phyloP scores from a whole-genome alignment of 2,797 vertebrate species.

The Vireo griseus region DNA sequence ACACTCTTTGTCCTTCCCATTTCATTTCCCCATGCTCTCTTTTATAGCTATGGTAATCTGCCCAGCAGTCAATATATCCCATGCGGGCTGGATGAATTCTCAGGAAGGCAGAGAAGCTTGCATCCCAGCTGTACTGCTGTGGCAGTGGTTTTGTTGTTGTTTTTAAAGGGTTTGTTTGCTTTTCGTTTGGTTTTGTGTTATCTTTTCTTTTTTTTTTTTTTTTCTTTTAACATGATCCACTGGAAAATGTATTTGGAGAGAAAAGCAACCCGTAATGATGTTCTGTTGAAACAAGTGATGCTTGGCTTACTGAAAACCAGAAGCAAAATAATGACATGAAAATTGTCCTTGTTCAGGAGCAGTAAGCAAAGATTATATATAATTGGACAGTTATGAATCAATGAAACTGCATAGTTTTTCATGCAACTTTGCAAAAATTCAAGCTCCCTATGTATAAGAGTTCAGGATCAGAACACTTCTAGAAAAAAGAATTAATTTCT shows the following conservation, averaged over 20 bases:
- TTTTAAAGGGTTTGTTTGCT: not conserved
- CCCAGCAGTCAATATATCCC: slow-evolving; percentile 52
- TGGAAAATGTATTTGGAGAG: not conserved
- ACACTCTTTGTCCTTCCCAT: slow-evolving; percentile 11
- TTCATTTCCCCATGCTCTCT: slow-evolving; percentile 58
- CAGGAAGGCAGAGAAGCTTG: slow-evolving; percentile 12
- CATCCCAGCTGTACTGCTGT: not conserved
- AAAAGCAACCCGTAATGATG: not conserved
- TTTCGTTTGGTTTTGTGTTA: not conserved
- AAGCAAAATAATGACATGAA: slow-evolving; percentile 35
- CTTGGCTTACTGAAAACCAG: slow-evolving; percentile 31
- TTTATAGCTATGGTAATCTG: slow-evolving; percentile 36
- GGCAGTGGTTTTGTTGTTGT: not conserved
- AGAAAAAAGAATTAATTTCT: not conserved
- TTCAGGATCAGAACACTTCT: not conserved
- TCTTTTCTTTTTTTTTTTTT: no score
- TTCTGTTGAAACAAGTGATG: slow-evolving; percentile 23
- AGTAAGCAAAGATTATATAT: slow-evolving; percentile 32
- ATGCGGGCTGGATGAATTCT: slow-evolving; percentile 42
- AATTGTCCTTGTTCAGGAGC: slow-evolving; percentile 23
- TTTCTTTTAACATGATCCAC: not conserved
- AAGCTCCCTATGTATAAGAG: not conserved
- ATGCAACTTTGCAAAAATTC: slow-evolving; percentile 13
- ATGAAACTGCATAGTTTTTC: not conserved
- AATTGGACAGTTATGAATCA: slow-evolving; percentile 52